Conservation (phyloP, 2,113 vertebrate genomes). For the Irena cyanogastra region DNA sequence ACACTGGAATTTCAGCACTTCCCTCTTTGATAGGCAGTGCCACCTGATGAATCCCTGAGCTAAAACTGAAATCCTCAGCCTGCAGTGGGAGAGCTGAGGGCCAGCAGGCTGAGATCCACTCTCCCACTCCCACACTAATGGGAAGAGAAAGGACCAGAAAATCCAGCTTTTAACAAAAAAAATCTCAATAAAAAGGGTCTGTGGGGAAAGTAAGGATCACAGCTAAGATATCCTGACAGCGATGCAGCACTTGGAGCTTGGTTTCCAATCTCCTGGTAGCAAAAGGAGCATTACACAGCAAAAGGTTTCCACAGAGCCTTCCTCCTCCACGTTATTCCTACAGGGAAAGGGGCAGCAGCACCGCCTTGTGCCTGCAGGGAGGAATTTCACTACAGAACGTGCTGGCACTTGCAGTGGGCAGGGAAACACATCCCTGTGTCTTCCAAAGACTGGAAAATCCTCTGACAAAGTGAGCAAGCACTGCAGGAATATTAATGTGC, state of each 20-base stretch:
- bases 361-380: slow-evolving; percentile 26
- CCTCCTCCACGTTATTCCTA: neutral
- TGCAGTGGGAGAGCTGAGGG: neutral
- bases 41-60: neutral
- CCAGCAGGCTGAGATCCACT: neutral
- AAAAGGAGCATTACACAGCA: neutral
- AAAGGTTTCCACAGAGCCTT: neutral
- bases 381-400: neutral
- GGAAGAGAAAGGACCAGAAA: neutral
- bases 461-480: neutral
- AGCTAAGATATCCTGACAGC: neutral
- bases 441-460: neutral
- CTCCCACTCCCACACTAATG: neutral
- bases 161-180: neutral
- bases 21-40: neutral
- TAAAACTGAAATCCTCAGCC: neutral
- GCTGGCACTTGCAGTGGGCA: neutral
- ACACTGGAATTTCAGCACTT: neutral
- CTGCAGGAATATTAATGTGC: neutral
- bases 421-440: neutral
- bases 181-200: neutral
- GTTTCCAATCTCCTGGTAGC: neutral
- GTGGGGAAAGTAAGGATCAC: neutral
- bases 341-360: slow-evolving; percentile 22
- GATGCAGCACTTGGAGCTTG: neutral